phyloP scores from a whole-genome alignment of 2,888 invertebrate species.

The Microplitis deprimator region DNA sequence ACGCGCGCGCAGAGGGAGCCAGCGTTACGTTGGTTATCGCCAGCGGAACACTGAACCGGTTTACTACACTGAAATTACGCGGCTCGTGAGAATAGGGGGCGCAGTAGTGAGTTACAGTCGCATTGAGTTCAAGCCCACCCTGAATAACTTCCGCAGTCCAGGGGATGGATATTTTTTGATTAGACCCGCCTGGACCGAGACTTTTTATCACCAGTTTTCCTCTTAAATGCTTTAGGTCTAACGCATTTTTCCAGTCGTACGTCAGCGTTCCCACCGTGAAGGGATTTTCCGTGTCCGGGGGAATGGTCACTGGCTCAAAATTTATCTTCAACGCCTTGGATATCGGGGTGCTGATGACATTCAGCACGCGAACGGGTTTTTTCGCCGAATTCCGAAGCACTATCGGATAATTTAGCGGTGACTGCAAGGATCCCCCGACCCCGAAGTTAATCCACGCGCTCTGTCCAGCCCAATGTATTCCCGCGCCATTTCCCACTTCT shows the following conservation, averaged over 20 bases:
- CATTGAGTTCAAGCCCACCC: slow-evolving; percentile 76
- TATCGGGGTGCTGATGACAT: slow-evolving; percentile 75
- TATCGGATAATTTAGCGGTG: slow-evolving; percentile 76
- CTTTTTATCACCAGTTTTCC: slow-evolving; percentile 75
- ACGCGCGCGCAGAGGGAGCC: slow-evolving; percentile 75
- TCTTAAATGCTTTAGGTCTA: slow-evolving; percentile 74
- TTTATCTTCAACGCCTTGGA: slow-evolving; percentile 79
- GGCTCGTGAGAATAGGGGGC: slow-evolving; percentile 66
- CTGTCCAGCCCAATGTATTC: slow-evolving; percentile 63
- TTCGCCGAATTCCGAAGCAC: slow-evolving; percentile 80
- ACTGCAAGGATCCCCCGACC: slow-evolving; percentile 81
- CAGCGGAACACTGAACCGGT: slow-evolving; percentile 82
- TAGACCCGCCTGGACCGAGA: slow-evolving; percentile 66
- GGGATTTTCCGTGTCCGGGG: slow-evolving; percentile 76
- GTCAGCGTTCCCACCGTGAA: slow-evolving; percentile 79
- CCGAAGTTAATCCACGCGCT: slow-evolving; percentile 85
- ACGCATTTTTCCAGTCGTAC: slow-evolving; percentile 78
- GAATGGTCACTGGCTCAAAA: slow-evolving; percentile 78
- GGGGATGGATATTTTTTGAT: slow-evolving; percentile 75
- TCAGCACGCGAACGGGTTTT: slow-evolving; percentile 79
- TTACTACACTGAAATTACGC: slow-evolving; percentile 78
- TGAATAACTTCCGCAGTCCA: slow-evolving; percentile 77
- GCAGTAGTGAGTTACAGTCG: slow-evolving; percentile 73
- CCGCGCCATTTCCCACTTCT: slow-evolving; percentile 86
- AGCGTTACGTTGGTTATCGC: slow-evolving; percentile 82